Conservation (phyloP, 2,797 vertebrate species). For the Otus scops region DNA sequence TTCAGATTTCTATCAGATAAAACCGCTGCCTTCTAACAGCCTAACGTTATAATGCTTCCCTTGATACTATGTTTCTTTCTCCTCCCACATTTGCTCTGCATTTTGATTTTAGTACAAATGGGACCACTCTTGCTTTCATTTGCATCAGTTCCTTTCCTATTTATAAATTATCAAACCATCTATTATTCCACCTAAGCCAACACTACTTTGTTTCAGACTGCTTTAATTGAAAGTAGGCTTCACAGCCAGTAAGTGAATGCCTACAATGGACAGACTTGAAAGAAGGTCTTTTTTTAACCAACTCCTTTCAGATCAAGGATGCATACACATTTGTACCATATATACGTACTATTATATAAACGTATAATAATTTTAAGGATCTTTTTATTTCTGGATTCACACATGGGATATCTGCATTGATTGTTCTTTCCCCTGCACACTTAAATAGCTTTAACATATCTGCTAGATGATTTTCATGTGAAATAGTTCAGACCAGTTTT, state of each 20-base stretch:
- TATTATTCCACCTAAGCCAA: neutral
- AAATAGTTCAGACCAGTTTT: neutral
- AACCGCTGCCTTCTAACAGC: neutral
- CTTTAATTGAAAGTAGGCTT: conserved; percentile 1
- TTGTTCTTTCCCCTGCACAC: neutral
- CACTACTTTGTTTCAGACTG: neutral
- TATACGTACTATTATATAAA: neutral
- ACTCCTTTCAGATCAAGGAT: neutral
- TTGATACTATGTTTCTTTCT: neutral
- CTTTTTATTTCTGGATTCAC: neutral
- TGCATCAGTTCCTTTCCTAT: neutral
- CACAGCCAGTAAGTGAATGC: neutral
- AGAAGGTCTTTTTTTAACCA: neutral
- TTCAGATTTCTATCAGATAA: neutral
- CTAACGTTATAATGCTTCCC: neutral
- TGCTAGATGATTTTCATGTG: neutral
- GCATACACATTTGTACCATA: neutral
- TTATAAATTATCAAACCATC: neutral
- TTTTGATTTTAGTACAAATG: conserved; percentile 6
- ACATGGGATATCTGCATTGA: neutral
- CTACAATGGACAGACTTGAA: neutral
- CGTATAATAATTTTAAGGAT: neutral
- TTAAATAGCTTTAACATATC: neutral
- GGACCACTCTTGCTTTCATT: neutral
- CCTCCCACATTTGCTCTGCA: neutral